Evolutionary conservation across 2,113 vertebrate species (phyloP), one percentile per base, ranked within the genome.

Genomic region (Solenodon paradoxus): DNA sequence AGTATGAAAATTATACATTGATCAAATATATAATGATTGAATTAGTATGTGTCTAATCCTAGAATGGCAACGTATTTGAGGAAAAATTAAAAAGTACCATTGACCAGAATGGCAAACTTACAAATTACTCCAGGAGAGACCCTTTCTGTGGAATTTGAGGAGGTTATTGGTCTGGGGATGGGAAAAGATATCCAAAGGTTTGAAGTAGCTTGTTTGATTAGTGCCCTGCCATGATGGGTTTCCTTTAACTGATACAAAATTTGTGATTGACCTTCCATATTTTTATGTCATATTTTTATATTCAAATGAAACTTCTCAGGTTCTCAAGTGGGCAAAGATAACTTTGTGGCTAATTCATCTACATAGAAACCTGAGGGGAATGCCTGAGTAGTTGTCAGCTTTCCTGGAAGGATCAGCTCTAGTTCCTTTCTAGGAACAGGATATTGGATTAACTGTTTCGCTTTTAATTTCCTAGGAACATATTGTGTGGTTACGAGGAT

Each of bases 391-490:
- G 9, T 17, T 95, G 53, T 72, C 32, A 35, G 2, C 9, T 68
- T 88, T 19, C 40, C 30, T 51, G 40, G 22, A 66, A 69, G 38
- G 11, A 12, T 47, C 83, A 87, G n/a, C 30, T 81, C 16, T 20
- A 28, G n/a, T 35, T 28, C 20, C 55, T 45, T 85, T 51, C 32
- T 47, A 80, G 79, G 69, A 45, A 35, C 88, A 96, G 94, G 91
- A 91, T 96, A 94, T 95, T 96, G 40, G 55, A 92, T 75, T 88
- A 91, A 16, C 47, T 38, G 7, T 30, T 69, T 20, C 55, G 59
- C 49, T 82, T 89, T 40, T 89, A 77, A 95, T 96, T 96, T 96
- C 89, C 91, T 92, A 53, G 59, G 66, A 91, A 84, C 91, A 84
- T 87, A 84, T n/a, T 96, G 89, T 92, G 66, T 88, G 35, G 42